Percentiles rank a stretch among this genome's conserved stretches.
phyloP scores from a whole-genome alignment of 37 sponge, comb jelly and placozoan species.

The Cladorhizidae sp. region DNA sequence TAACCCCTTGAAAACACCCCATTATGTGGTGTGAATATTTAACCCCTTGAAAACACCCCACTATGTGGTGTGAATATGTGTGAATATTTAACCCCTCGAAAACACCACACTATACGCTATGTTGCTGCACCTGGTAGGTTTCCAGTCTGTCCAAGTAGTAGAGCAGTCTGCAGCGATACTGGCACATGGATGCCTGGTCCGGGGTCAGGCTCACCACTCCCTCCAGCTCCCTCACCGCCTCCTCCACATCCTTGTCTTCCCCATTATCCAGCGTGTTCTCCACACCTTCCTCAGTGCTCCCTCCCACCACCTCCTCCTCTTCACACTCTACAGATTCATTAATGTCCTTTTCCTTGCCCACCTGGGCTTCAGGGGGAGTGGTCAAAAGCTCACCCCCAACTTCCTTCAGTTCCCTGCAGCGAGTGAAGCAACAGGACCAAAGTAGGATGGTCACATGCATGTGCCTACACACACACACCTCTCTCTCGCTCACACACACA shows the following conservation, averaged over 20 bases:
- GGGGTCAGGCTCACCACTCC: neutral
- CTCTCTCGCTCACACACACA: constrained; percentile 5
- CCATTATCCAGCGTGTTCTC: neutral
- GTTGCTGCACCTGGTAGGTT: constrained; percentile 67
- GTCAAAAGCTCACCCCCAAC: neutral
- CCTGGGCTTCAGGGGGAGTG: neutral
- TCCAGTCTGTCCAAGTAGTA: constrained; percentile 54
- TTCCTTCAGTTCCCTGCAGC: constrained; percentile 7
- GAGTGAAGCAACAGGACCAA: too few species aligned
- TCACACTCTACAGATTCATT: neutral
- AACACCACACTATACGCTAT: neutral
- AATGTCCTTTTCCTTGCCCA: neutral
- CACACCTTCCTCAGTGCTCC: neutral
- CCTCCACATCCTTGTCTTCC: neutral
- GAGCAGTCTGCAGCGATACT: constrained; percentile 49
- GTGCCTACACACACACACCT: too few species aligned
- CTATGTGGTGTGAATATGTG: too few species aligned
- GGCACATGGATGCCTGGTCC: constrained; percentile 59
- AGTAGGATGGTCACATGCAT: too few species aligned
- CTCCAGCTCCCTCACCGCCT: neutral
- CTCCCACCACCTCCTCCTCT: neutral
- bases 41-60: too few species aligned
- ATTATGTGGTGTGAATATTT: too few species aligned
- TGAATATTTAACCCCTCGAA: neutral
- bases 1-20: too few species aligned